These are phyloP conservation scores for Heliothis virescens DNA, from an alignment of 1,140 invertebrate species.

Conservation along the genomic window DNA sequence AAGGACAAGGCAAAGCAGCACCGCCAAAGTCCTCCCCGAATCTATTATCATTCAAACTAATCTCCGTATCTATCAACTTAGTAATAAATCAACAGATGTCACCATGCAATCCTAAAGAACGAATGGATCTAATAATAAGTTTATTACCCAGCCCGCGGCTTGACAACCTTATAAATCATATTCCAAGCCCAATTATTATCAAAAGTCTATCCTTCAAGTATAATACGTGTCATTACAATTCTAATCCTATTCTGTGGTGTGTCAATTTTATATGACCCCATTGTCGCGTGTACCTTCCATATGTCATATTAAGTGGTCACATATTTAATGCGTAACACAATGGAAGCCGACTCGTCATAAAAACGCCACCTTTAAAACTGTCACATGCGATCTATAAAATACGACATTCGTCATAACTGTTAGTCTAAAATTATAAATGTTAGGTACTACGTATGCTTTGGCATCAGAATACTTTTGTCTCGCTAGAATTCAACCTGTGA, in stretches of 20 bases:
- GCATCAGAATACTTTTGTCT: constrained; percentile 47
- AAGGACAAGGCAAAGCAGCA: constrained; percentile 32
- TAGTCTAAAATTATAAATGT: constrained; percentile 72
- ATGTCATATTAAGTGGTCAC: constrained; percentile 77
- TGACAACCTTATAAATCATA: constrained; percentile 79
- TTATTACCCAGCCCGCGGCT: constrained; percentile 52
- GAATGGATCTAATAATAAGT: constrained; percentile 55
- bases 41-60: constrained; percentile 52
- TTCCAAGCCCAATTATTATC: constrained; percentile 75
- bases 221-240: constrained; percentile 70
- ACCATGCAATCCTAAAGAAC: constrained; percentile 58
- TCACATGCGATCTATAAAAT: constrained; percentile 79
- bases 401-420: constrained; percentile 77
- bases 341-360: constrained; percentile 65
- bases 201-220: constrained; percentile 73
- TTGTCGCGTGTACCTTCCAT: constrained; percentile 76
- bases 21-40: constrained; percentile 43
- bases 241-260: constrained; percentile 77
- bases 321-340: constrained; percentile 68
- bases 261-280: constrained; percentile 79
- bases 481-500: constrained; percentile 33
- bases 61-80: constrained; percentile 38
- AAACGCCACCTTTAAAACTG: constrained; percentile 80
- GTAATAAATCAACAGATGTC: constrained; percentile 64
- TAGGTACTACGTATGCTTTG: constrained; percentile 24